Base-by-base conservation (phyloP, 2,113 vertebrate species). In the Cebus imitator region DNA sequence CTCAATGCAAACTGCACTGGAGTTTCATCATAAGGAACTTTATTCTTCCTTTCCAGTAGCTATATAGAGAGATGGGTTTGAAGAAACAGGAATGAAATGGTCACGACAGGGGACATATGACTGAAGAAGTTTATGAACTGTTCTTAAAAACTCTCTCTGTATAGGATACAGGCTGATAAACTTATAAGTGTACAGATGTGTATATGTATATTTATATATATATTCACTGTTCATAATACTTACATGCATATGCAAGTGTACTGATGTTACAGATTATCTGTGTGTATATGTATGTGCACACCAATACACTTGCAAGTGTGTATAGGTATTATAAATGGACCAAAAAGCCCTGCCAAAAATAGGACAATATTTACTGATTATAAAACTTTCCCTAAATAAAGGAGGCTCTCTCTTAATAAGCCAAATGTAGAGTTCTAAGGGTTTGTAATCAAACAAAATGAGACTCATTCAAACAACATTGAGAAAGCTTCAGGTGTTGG, bases 341-440 rank as follows among this genome's bases (percentile, higher is more conserved):
- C 30, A 32, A 58, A 90, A 94, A 84, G 3, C 68, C n/a, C 84
- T 70, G n/a, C 11, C 43, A 13, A 27, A 72, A 89, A 78, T 20
- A 55, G 23, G n/a, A 61, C 87, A 32, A 94, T 18, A 14, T 80
- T 95, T 70, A 84, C 90, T 88, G 7, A 94, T 91, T 18, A 89
- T 45, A 35, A 88, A 91, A 75, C 35, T 40, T 94, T 90, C 10
- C 13, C 25, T 95, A 92, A 79, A 76, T 64, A 91, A 89, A 79
- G 1, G 30, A 95, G 12, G n/a, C 48, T 91, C 92, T 6, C 1
- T 72, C 45, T 90, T 64, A 80, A 66, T 87, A 27, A 94, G 80
- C 8, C 43, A 72, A 64, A 70, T 64, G 78, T 18, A 91, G 50
- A 83, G 35, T 89, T 89, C 61, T 75, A 86, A 82, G 12, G 25